Base-by-base conservation (phyloP, 1,140 invertebrate genomes). In the Drosophila nasuta region DNA sequence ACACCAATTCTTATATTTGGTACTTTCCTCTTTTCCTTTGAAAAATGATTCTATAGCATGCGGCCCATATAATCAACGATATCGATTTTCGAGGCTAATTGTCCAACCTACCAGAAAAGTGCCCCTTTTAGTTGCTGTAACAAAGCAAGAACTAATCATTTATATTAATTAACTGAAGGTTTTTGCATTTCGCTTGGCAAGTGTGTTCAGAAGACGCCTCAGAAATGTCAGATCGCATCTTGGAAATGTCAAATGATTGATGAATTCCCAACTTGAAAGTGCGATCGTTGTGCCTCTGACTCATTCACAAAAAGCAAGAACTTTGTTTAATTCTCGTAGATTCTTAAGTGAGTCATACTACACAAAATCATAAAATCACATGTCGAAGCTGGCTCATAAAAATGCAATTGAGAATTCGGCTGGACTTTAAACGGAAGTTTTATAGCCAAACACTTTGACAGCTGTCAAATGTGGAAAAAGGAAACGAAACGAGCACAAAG, bases 151-250 rank as follows among this genome's bases (percentile, higher is more conserved):
- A 71, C 45, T 75, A 65, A 73, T 59, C 80, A 88, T 87, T 87
- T 77, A 80, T 80, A 66, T 88, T 88, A 87, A 87, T 87, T 87
- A 88, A 33, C 28, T 45, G 49, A 41, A 54, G 66, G 48, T 62
- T 58, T 75, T 69, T 52, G 71, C 63, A 11, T 57, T 52, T 54
- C 51, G 48, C 8, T 28, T 49, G 48, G 25, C 30, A 63, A 38
- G 46, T 38, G 15, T 20, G 17, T 30, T 63, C 17, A 35, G 46
- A 49, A 35, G 48, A 52, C 60, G 48, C 60, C 48, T 54, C 13
- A 30, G 11, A 17, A 57, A 62, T 49, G 54, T 8, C 35, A 8
- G 28, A 46, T 48, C 52, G 15, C 11, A 43, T 45, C 66, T 75
- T 33, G 65, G 52, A 58, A 67, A 73, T 64, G 59, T 54, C 25